Base-by-base conservation (phyloP, 1,140 invertebrate species). In the Penaeus japonicus region DNA sequence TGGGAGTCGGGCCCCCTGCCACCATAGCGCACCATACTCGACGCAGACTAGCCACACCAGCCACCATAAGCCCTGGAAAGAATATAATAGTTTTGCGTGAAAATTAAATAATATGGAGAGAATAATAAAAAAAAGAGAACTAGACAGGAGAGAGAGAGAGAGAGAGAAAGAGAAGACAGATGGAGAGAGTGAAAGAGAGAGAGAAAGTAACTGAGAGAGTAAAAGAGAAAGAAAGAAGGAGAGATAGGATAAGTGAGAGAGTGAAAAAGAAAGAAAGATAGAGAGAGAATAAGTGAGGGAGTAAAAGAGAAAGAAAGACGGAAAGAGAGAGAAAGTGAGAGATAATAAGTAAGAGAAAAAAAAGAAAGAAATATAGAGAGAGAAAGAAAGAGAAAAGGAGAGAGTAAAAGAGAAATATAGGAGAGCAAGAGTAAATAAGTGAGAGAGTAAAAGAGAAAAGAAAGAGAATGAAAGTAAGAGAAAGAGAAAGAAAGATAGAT, bases 21-120 rank as follows among this genome's bases (percentile, higher is more conserved):
- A 84, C 87, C 87, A 88, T 30, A 88, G n/a, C 3, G 70, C 87
- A n/a, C 83, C 2, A 15, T 88, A 88, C 81, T 88, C 87, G 53
- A 88, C 47, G 2, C 39, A n/a, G 54, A 84, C 80, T 55, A 88
- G 17, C 87, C 87, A 88, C 47, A 83, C 27, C 80, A 88, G 39
- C 87, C 87, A 88, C 87, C 87, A 88, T 17, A 84, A 18, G 22
- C 62, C 70, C 87, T 88, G 87, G 4, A 30, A 73, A 24, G 10
- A 22, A 73, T 10, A 17, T n/a, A 24, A 17, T 30, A 27, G 4
- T 0, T 4, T 4, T 30, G 27, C 4, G 0, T 73, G 22, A 73
- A 15, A 27, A n/a, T 30, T 0, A 73, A 18, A 27, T 10, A 24
- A 15, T 73, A 17, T 5, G 4, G 65, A 70, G 32, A 22, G 24